A percentile compares a stretch with the other conserved stretches of the same genome.
Evolutionary conservation across 2,888 invertebrate genomes (phyloP).

Genomic region (Polymixis lichenea): DNA sequence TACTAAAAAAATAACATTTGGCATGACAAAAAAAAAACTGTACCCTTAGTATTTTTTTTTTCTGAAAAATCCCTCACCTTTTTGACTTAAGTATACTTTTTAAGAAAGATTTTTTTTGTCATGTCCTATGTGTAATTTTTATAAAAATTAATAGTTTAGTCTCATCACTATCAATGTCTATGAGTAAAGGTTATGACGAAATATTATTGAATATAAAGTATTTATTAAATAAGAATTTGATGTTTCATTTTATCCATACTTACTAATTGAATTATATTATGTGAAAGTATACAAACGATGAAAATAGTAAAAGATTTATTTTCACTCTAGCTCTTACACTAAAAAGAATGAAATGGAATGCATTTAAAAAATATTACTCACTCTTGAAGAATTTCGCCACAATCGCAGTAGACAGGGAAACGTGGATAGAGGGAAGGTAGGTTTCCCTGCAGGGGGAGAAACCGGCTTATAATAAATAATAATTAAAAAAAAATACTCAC

Average conservation of each 20-base stretch:
- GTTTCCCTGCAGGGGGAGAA: no score
- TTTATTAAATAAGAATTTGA: conserved; percentile 84
- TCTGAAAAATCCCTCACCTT: neutral
- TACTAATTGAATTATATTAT: no score
- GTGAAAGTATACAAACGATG: neutral
- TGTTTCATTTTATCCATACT: conserved; percentile 72
- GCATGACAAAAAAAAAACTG: conserved; percentile 46
- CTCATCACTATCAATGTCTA: conserved; percentile 66
- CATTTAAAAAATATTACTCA: no score
- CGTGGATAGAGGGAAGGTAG: no score
- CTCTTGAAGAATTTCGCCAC: no score
- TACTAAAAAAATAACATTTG: conserved; percentile 47
- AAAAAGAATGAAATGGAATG: neutral
- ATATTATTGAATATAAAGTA: conserved; percentile 85
- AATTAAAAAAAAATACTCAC: neutral
- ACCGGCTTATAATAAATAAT: no score
- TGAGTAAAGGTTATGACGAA: conserved; percentile 74
- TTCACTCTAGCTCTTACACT: conserved; percentile 4
- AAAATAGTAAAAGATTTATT: neutral
- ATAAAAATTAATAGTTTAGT: conserved; percentile 66
- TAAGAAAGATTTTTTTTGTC: conserved; percentile 52
- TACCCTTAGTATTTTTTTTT: neutral
- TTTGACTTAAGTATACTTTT: neutral
- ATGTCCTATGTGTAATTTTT: conserved; percentile 63
- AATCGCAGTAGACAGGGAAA: no score